Base-by-base conservation (phyloP, 2,888 invertebrate genomes). In the Tachina grossa region DNA sequence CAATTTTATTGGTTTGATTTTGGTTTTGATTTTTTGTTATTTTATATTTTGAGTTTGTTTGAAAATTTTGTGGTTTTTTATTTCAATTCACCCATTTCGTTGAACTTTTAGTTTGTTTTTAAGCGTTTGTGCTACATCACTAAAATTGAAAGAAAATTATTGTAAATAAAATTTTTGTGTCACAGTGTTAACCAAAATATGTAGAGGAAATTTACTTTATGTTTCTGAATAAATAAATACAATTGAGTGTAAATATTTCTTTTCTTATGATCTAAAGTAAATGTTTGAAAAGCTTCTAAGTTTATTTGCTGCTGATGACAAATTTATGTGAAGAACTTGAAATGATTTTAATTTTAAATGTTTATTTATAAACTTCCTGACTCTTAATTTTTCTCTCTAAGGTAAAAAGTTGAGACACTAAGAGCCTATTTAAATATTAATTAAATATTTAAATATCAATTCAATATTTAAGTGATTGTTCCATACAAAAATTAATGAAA, bases 71-170 rank as follows among this genome's bases (percentile, higher is more conserved):
- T 77, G 68, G 71, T 77, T 76, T 66, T n/a, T 59, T 77, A 66
- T 72, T 83, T 79, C 83, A 83, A 79, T 76, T 83, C 85, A 85
- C 85, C 85, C 75, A 49, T 71, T 79, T 45, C 55, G 69, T 66
- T 71, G 75, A 41, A 66, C 10, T 66, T 53, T 75, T 66, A 63
- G 51, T 84, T 72, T 76, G 45, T 49, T 71, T 74, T 66, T 65
- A 61, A 41, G 47, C 69, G 49, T 84, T 59, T 71, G 63, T 76
- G 59, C 71, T 85, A 85, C 83, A 66, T 66, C 85, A 85, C 85
- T 85, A 85, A 71, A 85, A 85, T 85, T 85, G 71, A 83, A 85
- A 85, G 83, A 85, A 79, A 85, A 72, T 77, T 77, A 31, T 6
- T 31, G 31, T 31, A 77, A 83, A 55, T 65, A 71, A 43, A 41